A percentile compares a stretch with the other conserved stretches of the same genome.
These are phyloP conservation scores for Chrysolina americana DNA, from an alignment of 2,888 invertebrate genomes.

Conservation along the genomic window DNA sequence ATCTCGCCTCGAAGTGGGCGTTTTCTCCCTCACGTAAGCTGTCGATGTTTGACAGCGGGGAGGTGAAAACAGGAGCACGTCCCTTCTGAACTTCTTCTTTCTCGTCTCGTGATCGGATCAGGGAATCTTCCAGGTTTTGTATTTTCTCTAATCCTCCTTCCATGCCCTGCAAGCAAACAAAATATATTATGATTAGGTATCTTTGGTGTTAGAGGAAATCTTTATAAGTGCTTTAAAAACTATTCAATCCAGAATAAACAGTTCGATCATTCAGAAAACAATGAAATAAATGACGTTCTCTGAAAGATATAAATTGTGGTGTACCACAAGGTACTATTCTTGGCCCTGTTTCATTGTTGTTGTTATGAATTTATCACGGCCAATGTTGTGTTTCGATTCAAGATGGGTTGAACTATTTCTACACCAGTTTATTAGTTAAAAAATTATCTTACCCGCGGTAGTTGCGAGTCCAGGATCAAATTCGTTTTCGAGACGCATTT, in stretches of 20 bases:
- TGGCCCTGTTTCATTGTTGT: too few species aligned
- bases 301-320: too few species aligned
- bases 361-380: neutral
- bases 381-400: too few species aligned
- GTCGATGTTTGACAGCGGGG: slow-evolving; percentile 89
- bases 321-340: too few species aligned
- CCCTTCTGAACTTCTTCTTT: slow-evolving; percentile 82
- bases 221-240: too few species aligned
- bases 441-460: slow-evolving; percentile 81
- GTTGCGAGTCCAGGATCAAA: slow-evolving; percentile 92
- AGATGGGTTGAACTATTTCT: too few species aligned
- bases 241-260: too few species aligned
- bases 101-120: slow-evolving; percentile 83
- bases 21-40: slow-evolving; percentile 92
- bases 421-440: neutral
- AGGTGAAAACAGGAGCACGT: slow-evolving; percentile 92
- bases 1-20: slow-evolving; percentile 90
- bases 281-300: too few species aligned
- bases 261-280: too few species aligned
- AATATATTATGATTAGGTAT: too few species aligned
- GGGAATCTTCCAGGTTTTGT: slow-evolving; percentile 91
- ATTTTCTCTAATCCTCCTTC: slow-evolving; percentile 95
- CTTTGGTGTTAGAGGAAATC: too few species aligned
- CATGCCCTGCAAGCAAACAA: slow-evolving; percentile 79
- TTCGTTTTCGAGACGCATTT: slow-evolving; percentile 92